Conservation (phyloP, 1,140 invertebrate genomes). For the Trachymyrmex cornetzi region DNA sequence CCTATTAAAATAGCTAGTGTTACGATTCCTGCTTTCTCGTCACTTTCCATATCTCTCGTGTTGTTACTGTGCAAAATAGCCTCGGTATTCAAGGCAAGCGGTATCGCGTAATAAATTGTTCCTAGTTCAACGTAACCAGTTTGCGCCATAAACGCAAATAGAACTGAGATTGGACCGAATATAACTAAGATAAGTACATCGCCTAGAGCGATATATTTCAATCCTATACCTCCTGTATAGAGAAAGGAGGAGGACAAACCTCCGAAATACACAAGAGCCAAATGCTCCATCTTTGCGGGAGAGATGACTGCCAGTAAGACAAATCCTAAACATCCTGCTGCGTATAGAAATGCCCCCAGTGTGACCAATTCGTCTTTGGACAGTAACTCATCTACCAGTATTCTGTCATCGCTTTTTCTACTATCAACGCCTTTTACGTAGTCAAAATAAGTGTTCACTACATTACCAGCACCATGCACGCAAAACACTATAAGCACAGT, state of each 20-base stretch:
- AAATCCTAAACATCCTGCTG: slow-evolving; percentile 95
- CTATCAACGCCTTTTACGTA: slow-evolving; percentile 97
- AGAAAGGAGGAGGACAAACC: slow-evolving; percentile 98
- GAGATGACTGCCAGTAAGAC: slow-evolving; percentile 93
- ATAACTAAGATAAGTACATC: slow-evolving; percentile 96
- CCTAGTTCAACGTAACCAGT: slow-evolving; percentile 94
- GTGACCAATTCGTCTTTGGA: slow-evolving; percentile 95
- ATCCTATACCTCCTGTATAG: slow-evolving; percentile 96
- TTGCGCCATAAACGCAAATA: slow-evolving; percentile 97
- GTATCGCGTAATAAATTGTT: slow-evolving; percentile 97
- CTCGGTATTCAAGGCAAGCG: slow-evolving; percentile 97
- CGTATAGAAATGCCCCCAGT: slow-evolving; percentile 95
- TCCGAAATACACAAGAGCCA: slow-evolving; percentile 97
- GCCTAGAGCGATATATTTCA: slow-evolving; percentile 97
- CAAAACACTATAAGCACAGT: slow-evolving; percentile 95
- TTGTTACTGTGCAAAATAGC: slow-evolving; percentile 98
- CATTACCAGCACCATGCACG: slow-evolving; percentile 97
- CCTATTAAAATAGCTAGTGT: slow-evolving; percentile 98
- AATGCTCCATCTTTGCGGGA: slow-evolving; percentile 96
- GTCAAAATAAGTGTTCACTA: slow-evolving; percentile 99
- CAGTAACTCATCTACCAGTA: slow-evolving; percentile 96
- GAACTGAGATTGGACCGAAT: slow-evolving; percentile 97
- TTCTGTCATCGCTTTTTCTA: slow-evolving; percentile 96
- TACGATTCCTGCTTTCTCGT: slow-evolving; percentile 95
- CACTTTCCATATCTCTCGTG: slow-evolving; percentile 95